Percentiles rank a stretch among this genome's conserved stretches.
phyloP scores from a whole-genome alignment of 2,888 invertebrate species.

The Drosophila austrosaltans region DNA sequence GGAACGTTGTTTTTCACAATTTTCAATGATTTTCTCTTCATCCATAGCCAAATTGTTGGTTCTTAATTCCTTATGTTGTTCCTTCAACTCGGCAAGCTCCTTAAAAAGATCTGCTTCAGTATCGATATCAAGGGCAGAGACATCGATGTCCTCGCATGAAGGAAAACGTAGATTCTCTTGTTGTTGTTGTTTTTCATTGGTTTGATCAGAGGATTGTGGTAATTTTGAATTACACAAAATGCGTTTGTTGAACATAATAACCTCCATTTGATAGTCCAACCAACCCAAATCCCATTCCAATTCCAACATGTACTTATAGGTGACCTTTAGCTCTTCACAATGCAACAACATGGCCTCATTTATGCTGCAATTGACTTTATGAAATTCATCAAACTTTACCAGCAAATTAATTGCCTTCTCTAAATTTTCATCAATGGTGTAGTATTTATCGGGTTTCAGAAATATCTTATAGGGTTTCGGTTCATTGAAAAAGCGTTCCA shows the following conservation, averaged over 20 bases:
- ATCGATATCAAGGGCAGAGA: neutral
- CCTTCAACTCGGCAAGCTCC: neutral
- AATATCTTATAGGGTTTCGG: slow-evolving; percentile 1
- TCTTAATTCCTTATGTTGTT: neutral
- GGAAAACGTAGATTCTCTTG: no score
- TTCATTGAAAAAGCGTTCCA: neutral
- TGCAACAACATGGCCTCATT: neutral
- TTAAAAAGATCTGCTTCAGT: neutral
- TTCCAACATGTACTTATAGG: slow-evolving; percentile 3
- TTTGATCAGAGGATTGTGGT: neutral
- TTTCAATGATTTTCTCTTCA: neutral
- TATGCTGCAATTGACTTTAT: neutral
- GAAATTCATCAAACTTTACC: neutral
- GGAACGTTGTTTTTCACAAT: neutral
- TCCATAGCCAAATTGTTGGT: neutral
- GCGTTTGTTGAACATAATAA: neutral
- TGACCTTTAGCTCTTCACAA: neutral
- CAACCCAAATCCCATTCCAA: slow-evolving; percentile 7
- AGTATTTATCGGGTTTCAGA: neutral
- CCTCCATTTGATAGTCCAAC: slow-evolving; percentile 11
- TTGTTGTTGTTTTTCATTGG: neutral
- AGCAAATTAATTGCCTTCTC: neutral
- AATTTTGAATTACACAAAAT: neutral
- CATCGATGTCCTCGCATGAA: neutral
- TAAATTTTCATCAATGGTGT: neutral